Evolutionary conservation across 2,888 invertebrate genomes (phyloP), one percentile per base, ranked within the genome.

Genomic region (Nymphalis c-album): DNA sequence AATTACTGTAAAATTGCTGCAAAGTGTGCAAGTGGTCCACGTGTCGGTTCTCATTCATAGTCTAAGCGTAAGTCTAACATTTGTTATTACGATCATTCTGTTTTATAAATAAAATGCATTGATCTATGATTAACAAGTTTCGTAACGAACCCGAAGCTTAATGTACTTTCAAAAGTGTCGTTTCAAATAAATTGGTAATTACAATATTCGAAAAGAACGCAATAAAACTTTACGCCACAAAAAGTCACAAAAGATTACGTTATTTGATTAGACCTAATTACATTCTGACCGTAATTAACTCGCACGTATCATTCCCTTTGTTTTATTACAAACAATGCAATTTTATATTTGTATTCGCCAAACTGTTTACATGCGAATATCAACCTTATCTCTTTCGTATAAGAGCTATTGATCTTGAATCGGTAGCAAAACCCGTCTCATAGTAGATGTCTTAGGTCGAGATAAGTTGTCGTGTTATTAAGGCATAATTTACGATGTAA

Each of bases 221-320:
- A 73, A 73, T 73, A 73, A 73, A 69, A 68, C 74, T 78, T 82
- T 77, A 78, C 80, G 77, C 77, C 78, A 80, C 80, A 78, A 82
- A 82, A 84, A 85, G 83, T 84, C 78, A 78, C 76, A 86, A 76
- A 85, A 87, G 90, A 90, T 91, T 84, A 86, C 81, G 84, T 86
- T 90, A 90, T 90, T 91, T 88, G 91, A 91, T 91, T 90, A 91
- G 80, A 84, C 84, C 90, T 91, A 91, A 91, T 91, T 90, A 90
- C 87, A 85, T 89, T 88, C 88, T 85, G 87, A 81, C 80, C 81
- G 83, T 87, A 90, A 91, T 91, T 91, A 91, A 88, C 88, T 86
- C 83, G 84, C 85, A 85, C 81, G 85, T 90, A 90, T 89, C 85
- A 87, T 85, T 88, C 86, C 87, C 87, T 90, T 91, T 91, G 89